These are phyloP conservation scores for Ochotona curzoniae DNA, from an alignment of 2,113 vertebrate genomes.

Conservation along the genomic window DNA sequence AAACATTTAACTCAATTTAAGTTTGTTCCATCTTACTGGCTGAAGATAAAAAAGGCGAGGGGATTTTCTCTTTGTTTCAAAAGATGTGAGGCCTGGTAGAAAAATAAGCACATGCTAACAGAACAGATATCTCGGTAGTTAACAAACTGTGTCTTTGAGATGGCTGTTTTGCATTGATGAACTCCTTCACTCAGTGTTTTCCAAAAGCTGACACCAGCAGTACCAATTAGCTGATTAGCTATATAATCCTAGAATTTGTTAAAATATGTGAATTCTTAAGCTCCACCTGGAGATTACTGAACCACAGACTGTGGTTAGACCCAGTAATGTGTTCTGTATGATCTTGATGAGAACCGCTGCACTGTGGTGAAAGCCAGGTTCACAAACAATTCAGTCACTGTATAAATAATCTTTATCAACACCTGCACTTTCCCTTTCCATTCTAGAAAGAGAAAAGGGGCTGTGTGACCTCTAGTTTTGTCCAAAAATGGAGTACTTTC, in stretches of 20 bases:
- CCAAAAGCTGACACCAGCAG: neutral
- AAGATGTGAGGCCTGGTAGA: neutral
- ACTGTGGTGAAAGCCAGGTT: neutral
- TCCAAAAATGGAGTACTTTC: neutral
- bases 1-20: constrained; percentile 18
- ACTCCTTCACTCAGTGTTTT: neutral
- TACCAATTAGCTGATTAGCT: neutral
- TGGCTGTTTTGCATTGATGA: neutral
- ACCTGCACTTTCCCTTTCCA: neutral
- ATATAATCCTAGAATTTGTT: neutral
- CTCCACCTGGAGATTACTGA: neutral
- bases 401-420: neutral
- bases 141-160: neutral
- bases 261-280: neutral
- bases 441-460: neutral
- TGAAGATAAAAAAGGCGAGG: neutral
- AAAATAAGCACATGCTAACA: neutral
- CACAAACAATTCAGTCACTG: neutral
- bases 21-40: neutral
- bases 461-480: neutral
- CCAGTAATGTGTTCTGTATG: neutral
- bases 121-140: neutral
- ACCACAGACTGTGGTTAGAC: neutral
- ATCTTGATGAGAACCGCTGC: neutral
- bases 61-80: neutral